Evolutionary conservation across 2,888 invertebrate species (phyloP).

Genomic region (Tipula unca): DNA sequence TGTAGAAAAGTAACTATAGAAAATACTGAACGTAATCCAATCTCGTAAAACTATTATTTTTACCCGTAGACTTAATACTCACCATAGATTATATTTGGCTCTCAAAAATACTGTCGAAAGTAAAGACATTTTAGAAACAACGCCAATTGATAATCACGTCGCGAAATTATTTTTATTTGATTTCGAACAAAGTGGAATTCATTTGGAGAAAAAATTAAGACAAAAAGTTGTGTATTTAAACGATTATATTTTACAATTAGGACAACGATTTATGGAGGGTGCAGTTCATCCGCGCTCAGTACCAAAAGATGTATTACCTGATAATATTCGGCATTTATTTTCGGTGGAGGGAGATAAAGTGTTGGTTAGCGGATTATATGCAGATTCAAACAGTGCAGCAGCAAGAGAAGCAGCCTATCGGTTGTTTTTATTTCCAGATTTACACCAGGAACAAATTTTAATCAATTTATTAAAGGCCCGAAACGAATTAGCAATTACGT

Average conservation of each 20-base stretch:
- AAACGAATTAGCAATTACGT: slow-evolving; percentile 70
- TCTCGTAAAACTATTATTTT: background rate
- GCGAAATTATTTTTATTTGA: slow-evolving; percentile 87
- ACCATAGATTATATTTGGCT: slow-evolving; percentile 71
- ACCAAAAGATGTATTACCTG: slow-evolving; percentile 56
- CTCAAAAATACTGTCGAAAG: slow-evolving; percentile 59
- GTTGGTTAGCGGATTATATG: slow-evolving; percentile 70
- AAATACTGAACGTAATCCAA: background rate
- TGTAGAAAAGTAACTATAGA: slow-evolving; percentile 71
- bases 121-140: slow-evolving; percentile 58
- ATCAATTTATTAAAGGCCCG: slow-evolving; percentile 63
- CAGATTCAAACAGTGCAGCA: slow-evolving; percentile 68
- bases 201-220: slow-evolving; percentile 67
- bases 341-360: slow-evolving; percentile 62
- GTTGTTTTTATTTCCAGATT: slow-evolving; percentile 72
- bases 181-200: slow-evolving; percentile 97
- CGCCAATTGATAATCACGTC: slow-evolving; percentile 74
- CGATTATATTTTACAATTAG: slow-evolving; percentile 72
- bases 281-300: slow-evolving; percentile 61
- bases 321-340: slow-evolving; percentile 61
- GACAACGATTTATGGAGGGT: slow-evolving; percentile 74
- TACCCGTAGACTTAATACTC: slow-evolving; percentile 74
- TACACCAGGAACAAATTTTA: slow-evolving; percentile 65
- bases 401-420: slow-evolving; percentile 84
- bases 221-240: slow-evolving; percentile 74